These are phyloP conservation scores for Orchestes rusci DNA, from an alignment of 2,888 invertebrate species.

Conservation along the genomic window DNA sequence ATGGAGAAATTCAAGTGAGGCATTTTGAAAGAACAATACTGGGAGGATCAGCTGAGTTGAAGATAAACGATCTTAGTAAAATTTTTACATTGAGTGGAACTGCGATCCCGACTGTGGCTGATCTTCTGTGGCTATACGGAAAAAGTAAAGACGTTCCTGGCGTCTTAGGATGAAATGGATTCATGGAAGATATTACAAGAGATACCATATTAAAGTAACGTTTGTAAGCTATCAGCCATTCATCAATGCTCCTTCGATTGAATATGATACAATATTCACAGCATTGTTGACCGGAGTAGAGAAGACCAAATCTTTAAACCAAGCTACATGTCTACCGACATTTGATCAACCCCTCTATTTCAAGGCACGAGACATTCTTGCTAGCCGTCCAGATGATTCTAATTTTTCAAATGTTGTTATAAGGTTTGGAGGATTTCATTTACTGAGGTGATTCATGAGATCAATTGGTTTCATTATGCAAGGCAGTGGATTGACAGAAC, in stretches of 20 bases:
- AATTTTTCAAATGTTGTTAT: conserved; percentile 3
- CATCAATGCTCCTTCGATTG: conserved; percentile 34
- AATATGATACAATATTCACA: conserved; percentile 18
- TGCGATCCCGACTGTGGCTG: not conserved
- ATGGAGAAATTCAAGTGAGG: not conserved
- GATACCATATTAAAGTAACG: conserved; percentile 27
- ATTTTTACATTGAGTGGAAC: not conserved
- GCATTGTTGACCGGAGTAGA: not conserved
- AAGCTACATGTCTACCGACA: not conserved
- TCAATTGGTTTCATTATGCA: conserved; percentile 2
- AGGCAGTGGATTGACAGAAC: conserved; percentile 2
- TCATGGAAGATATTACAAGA: conserved; percentile 18
- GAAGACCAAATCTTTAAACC: not conserved
- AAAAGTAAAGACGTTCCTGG: conserved; percentile 8
- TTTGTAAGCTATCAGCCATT: conserved; percentile 35
- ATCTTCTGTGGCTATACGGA: conserved; percentile 21
- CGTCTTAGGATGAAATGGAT: conserved; percentile 18
- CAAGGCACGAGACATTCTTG: not conserved
- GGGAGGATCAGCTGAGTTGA: conserved; percentile 14
- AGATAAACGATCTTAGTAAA: not conserved
- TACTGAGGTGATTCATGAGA: conserved; percentile 7
- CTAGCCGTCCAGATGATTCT: not conserved
- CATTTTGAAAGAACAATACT: conserved; percentile 20
- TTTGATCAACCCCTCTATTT: not conserved
- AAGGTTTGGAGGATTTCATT: conserved; percentile 7